phyloP scores from a whole-genome alignment of 2,797 vertebrate genomes.

The Steatocranus sp. region DNA sequence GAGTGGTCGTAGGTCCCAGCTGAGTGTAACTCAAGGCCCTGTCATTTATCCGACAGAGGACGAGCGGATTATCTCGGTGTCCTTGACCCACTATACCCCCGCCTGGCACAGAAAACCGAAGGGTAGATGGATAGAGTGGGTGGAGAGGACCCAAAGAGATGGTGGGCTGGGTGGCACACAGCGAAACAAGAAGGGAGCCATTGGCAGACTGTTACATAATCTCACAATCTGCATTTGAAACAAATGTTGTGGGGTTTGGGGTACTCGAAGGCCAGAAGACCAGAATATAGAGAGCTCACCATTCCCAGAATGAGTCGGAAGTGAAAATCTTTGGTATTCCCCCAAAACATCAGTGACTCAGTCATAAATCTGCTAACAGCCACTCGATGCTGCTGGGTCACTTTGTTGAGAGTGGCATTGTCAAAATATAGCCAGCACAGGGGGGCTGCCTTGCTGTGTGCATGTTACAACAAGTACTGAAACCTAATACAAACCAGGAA shows the following conservation, averaged over 20 bases:
- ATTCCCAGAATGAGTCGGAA: not conserved
- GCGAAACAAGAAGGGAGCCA: not conserved
- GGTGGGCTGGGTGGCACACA: constrained; percentile 17
- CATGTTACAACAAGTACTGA: not conserved
- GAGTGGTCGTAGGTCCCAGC: constrained; percentile 29
- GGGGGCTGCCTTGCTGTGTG: not conserved
- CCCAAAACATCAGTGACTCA: not conserved
- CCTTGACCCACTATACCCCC: constrained; percentile 43
- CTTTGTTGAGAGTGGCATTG: not conserved
- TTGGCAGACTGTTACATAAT: constrained; percentile 27
- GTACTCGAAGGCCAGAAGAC: not conserved
- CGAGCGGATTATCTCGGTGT: constrained; percentile 39
- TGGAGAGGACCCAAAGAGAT: not conserved
- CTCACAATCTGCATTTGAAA: constrained; percentile 39
- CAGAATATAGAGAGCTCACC: not conserved
- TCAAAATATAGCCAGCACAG: not conserved
- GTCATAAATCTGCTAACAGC: not conserved
- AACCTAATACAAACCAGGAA: not conserved
- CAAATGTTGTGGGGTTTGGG: not conserved
- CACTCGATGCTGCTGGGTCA: not conserved
- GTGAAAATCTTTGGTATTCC: not conserved
- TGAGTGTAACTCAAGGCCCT: constrained; percentile 43
- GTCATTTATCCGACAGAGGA: constrained; percentile 36
- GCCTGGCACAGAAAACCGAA: constrained; percentile 9
- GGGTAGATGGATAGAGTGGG: constrained; percentile 16